A percentile compares a stretch with the other conserved stretches of the same genome.
phyloP scores from a whole-genome alignment of 2,888 invertebrate species.

The Panopea generosa region DNA sequence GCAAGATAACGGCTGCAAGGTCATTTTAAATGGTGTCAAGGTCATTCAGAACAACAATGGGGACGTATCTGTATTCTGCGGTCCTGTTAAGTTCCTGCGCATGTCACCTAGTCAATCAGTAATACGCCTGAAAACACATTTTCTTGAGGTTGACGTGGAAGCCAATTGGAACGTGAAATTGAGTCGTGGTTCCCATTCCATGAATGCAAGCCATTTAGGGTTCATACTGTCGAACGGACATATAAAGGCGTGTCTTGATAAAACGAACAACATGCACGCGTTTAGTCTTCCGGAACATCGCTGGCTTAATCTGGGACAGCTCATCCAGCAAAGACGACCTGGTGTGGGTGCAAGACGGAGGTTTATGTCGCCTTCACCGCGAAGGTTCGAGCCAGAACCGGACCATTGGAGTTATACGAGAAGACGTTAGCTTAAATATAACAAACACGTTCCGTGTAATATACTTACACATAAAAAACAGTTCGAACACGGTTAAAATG shows the following conservation, averaged over 20 bases:
- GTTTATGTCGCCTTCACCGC: not conserved
- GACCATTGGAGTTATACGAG: conserved; percentile 34
- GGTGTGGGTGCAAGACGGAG: conserved; percentile 27
- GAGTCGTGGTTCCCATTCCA: conserved; percentile 74
- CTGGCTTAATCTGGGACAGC: conserved; percentile 58
- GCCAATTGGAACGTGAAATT: conserved; percentile 79
- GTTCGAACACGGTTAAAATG: not conserved
- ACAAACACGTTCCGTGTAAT: not conserved
- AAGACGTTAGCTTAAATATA: conserved; percentile 4
- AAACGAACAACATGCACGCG: conserved; percentile 68
- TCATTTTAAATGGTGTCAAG: conserved; percentile 83
- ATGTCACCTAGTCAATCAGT: conserved; percentile 81
- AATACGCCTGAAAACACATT: conserved; percentile 82
- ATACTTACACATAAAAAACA: not conserved
- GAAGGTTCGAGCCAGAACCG: conserved; percentile 28
- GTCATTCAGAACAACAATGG: conserved; percentile 83
- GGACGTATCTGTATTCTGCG: conserved; percentile 84
- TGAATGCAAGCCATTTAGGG: conserved; percentile 72
- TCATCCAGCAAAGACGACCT: conserved; percentile 28
- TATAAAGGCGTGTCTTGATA: conserved; percentile 76
- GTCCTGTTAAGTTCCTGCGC: conserved; percentile 82
- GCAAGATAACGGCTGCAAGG: conserved; percentile 78
- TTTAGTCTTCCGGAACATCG: conserved; percentile 66
- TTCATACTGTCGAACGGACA: conserved; percentile 74
- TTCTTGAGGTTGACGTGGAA: conserved; percentile 84